phyloP scores from a whole-genome alignment of 2,113 vertebrate species.

The Heterotis niloticus region DNA sequence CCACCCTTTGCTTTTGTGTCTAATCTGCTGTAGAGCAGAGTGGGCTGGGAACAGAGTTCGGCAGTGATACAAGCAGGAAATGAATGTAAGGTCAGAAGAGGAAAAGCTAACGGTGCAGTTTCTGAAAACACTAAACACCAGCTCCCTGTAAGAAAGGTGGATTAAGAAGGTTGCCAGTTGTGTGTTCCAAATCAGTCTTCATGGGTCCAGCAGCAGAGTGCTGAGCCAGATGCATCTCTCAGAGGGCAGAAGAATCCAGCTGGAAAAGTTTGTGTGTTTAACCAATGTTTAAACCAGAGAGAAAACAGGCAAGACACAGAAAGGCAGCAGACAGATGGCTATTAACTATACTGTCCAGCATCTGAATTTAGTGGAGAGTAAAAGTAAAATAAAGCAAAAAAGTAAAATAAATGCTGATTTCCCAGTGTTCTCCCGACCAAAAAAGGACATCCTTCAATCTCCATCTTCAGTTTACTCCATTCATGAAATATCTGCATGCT shows the following conservation, averaged over 20 bases:
- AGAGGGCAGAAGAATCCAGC: neutral
- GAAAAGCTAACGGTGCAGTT: neutral
- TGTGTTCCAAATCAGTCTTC: neutral
- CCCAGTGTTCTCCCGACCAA: no score
- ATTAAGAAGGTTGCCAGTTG: neutral
- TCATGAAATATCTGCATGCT: no score
- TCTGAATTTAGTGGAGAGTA: no score
- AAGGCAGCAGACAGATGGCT: neutral
- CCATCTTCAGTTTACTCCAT: no score
- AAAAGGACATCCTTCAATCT: no score
- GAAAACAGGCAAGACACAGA: neutral
- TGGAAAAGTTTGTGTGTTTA: neutral
- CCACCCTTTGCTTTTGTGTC: neutral
- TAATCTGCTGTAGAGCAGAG: neutral
- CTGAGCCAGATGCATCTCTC: neutral
- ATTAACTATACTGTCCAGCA: no score
- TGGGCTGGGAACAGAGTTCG: neutral
- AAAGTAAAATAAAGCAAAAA: no score
- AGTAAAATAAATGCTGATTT: no score
- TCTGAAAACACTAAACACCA: neutral
- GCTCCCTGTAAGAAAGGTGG: neutral
- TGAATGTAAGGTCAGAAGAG: neutral
- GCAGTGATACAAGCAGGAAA: neutral
- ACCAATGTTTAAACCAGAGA: neutral
- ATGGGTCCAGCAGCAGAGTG: neutral